A percentile compares a stretch with the other conserved stretches of the same genome.
These are phyloP conservation scores for Drosophila serrata DNA, from an alignment of 1,140 invertebrate species.

Conservation along the genomic window DNA sequence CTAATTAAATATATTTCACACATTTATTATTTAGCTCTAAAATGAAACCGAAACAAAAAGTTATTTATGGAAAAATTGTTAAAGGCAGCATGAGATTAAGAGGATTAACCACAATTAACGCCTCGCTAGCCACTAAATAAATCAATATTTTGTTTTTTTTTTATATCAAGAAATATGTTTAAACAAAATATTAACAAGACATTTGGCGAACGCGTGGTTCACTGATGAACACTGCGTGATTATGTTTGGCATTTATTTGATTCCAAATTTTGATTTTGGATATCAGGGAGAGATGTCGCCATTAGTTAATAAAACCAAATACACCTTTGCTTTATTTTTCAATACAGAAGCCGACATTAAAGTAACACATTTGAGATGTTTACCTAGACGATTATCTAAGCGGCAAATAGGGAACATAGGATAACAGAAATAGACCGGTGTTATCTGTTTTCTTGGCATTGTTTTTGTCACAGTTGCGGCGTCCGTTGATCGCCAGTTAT, in stretches of 20 bases:
- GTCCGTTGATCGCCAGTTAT: conserved; percentile 39
- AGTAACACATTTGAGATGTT: conserved; percentile 10
- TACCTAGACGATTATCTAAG: neutral
- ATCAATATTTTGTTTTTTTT: neutral
- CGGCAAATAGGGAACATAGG: neutral
- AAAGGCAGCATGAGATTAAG: neutral
- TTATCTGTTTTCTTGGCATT: conserved; percentile 22
- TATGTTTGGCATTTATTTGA: conserved; percentile 1
- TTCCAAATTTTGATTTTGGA: neutral
- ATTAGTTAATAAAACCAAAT: neutral
- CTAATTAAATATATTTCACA: conserved; percentile 2
- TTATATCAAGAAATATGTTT: neutral
- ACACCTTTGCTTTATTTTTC: neutral
- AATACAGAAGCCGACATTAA: conserved; percentile 45
- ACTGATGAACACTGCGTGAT: conserved; percentile 28
- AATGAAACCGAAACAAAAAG: neutral
- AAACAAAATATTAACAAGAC: neutral
- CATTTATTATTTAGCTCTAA: conserved; percentile 6
- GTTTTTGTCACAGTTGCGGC: conserved; percentile 4
- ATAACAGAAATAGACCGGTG: conserved; percentile 1
- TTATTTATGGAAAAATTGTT: conserved; percentile 5
- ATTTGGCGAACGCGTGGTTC: conserved; percentile 2
- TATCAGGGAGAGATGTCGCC: neutral
- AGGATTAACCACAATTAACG: conserved; percentile 23
- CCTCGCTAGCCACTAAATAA: conserved; percentile 1